Evolutionary conservation across 2,888 invertebrate species (phyloP).

Genomic region (Clunio marinus): DNA sequence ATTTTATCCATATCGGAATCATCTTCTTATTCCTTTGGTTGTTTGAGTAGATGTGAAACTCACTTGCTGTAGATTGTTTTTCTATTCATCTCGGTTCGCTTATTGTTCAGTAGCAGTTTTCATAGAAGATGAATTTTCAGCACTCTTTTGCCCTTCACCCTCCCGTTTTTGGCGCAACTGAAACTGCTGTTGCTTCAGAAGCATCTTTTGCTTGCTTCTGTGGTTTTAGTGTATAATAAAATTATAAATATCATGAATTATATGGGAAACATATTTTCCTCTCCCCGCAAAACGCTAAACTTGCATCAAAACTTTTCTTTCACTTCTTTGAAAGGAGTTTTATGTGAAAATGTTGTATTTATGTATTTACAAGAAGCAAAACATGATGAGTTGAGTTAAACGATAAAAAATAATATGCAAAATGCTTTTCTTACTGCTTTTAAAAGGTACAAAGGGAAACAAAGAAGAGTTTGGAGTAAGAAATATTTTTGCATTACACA

Average conservation of each 20-base stretch:
- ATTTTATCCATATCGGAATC: slow-evolving; percentile 37
- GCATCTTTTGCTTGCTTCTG: not conserved
- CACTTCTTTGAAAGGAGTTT: not conserved
- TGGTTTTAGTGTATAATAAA: slow-evolving; percentile 29
- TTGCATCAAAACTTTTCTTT: not conserved
- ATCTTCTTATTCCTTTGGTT: slow-evolving; percentile 27
- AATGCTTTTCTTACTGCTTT: no score
- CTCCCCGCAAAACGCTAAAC: not conserved
- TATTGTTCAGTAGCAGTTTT: slow-evolving; percentile 31
- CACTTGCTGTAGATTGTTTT: slow-evolving; percentile 31
- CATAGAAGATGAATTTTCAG: slow-evolving; percentile 35
- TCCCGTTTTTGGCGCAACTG: not conserved
- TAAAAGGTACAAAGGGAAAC: no score
- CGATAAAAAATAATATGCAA: not conserved
- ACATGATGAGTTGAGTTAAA: not conserved
- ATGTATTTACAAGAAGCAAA: no score
- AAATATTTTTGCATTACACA: not conserved
- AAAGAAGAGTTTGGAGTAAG: no score
- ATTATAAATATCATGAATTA: slow-evolving; percentile 33
- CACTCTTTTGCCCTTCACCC: slow-evolving; percentile 8
- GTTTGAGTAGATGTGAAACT: not conserved
- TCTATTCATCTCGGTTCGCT: slow-evolving; percentile 30
- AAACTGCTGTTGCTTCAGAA: slow-evolving; percentile 25
- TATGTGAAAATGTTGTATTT: not conserved
- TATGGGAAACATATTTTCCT: slow-evolving; percentile 35